phyloP scores from a whole-genome alignment of 2,888 invertebrate genomes.

The Pammene aurita region DNA sequence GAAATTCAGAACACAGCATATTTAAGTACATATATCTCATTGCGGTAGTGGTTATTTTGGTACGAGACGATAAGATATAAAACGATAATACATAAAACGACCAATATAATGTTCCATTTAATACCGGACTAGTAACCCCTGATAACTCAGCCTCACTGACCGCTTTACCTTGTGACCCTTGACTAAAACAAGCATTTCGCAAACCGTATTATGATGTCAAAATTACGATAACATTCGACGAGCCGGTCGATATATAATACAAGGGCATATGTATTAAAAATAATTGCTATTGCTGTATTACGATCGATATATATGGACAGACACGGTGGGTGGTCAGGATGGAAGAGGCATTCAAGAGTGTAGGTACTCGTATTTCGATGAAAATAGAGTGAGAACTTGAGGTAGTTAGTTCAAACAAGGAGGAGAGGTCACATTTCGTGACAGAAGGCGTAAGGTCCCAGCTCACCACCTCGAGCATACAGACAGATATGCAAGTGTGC shows the following conservation, averaged over 20 bases:
- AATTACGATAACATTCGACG: constrained; percentile 17
- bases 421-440: too few relatives aligned
- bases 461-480: too few relatives aligned
- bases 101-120: constrained; percentile 4
- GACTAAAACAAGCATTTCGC: constrained; percentile 17
- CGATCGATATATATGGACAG: constrained; percentile 17
- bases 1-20: background rate
- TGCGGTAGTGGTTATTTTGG: background rate
- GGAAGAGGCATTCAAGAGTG: too few relatives aligned
- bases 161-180: constrained; percentile 18
- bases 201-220: constrained; percentile 13
- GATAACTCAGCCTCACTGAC: constrained; percentile 23
- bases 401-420: too few relatives aligned
- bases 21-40: background rate
- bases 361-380: too few relatives aligned
- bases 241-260: constrained; percentile 19
- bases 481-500: too few relatives aligned
- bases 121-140: background rate
- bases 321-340: constrained; percentile 1
- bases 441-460: too few relatives aligned
- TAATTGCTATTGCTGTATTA: constrained; percentile 10
- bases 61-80: constrained; percentile 3
- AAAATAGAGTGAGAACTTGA: too few relatives aligned
- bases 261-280: constrained; percentile 25
- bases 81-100: too few relatives aligned